Evolutionary conservation across 2,113 vertebrate genomes (phyloP).

Genomic region (Ceyx margarethae): DNA sequence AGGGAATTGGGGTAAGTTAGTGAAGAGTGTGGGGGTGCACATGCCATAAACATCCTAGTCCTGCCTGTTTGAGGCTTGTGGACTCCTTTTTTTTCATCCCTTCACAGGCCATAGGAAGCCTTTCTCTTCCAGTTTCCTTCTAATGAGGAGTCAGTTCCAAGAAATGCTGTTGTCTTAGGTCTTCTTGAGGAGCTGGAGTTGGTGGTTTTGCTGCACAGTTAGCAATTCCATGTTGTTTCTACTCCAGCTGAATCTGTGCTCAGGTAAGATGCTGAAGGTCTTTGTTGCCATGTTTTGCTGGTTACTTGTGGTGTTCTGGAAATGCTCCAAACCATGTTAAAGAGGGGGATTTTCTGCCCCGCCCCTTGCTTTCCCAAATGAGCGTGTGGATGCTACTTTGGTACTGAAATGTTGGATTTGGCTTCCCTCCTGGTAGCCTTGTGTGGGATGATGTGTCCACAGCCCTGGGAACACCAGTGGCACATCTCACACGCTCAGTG

Average conservation of each 20-base stretch:
- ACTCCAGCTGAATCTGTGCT: not conserved
- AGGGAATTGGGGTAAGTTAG: not conserved
- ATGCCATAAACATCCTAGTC: not conserved
- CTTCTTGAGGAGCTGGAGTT: not conserved
- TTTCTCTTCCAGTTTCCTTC: not conserved
- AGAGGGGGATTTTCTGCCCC: not conserved
- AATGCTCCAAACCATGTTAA: not conserved
- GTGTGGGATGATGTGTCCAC: not conserved
- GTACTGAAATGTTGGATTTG: not conserved
- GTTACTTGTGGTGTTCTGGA: not conserved
- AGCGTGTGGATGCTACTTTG: not conserved
- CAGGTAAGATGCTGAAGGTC: not conserved
- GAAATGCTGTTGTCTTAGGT: not conserved
- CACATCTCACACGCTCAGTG: not conserved
- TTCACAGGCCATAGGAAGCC: not conserved
- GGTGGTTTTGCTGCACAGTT: not conserved
- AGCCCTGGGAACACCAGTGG: not conserved
- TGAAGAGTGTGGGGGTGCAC: not conserved
- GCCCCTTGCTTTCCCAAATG: not conserved
- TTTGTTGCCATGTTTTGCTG: not conserved
- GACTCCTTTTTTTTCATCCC: not conserved
- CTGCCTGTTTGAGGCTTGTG: not conserved
- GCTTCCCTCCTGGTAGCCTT: not conserved
- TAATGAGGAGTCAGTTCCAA: not conserved
- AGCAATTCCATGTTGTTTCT: not conserved